Evolutionary conservation across 2,797 vertebrate genomes (phyloP).

Genomic region (Pachyuromys duprasi): DNA sequence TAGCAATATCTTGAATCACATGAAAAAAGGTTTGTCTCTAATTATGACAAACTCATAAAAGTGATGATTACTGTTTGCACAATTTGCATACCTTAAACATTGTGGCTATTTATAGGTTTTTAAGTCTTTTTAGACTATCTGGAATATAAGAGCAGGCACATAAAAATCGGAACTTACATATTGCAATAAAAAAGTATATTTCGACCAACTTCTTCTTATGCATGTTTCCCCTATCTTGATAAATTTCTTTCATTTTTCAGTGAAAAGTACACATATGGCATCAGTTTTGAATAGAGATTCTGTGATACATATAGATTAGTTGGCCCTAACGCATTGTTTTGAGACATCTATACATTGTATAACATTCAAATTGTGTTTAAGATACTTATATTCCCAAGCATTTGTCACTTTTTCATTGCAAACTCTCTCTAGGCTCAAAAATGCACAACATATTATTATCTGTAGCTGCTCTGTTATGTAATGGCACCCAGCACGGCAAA

Average conservation of each 20-base stretch:
- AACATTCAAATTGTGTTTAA: not conserved
- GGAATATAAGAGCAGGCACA: not conserved
- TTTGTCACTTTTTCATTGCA: not conserved
- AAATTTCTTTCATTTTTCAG: not conserved
- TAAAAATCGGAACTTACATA: not conserved
- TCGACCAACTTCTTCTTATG: not conserved
- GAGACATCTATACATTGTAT: not conserved
- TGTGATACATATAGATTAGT: too few species aligned
- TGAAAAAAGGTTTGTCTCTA: not conserved
- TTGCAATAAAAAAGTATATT: not conserved
- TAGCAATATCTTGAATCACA: not conserved
- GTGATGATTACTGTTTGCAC: not conserved
- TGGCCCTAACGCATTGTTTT: not conserved
- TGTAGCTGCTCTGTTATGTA: not conserved
- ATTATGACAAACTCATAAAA: not conserved
- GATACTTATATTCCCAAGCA: not conserved
- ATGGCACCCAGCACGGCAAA: not conserved
- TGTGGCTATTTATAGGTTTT: not conserved
- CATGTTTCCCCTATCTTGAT: not conserved
- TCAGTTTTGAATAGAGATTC: not conserved
- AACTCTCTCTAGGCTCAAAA: not conserved
- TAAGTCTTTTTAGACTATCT: not conserved
- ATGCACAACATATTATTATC: not conserved
- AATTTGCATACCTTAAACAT: conserved; percentile 35
- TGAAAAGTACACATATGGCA: not conserved